phyloP scores from a whole-genome alignment of 2,888 invertebrate genomes.

The Cataglyphis rosenhaueri region DNA sequence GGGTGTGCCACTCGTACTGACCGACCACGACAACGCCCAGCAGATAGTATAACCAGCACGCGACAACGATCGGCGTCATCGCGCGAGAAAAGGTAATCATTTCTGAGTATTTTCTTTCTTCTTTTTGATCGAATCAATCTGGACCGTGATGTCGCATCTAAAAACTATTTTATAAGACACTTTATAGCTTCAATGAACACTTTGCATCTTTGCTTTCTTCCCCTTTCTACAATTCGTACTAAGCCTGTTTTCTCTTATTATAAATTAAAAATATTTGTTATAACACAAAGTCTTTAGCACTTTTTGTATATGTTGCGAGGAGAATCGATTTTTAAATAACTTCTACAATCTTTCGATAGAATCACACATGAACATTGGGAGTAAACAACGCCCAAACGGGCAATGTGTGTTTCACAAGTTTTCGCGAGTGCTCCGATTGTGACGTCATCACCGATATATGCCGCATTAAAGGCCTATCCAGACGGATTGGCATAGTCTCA shows the following conservation, averaged over 20 bases:
- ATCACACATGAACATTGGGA: not conserved
- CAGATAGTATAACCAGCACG: slow-evolving; percentile 61
- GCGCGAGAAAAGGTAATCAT: not conserved
- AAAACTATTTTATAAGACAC: not conserved
- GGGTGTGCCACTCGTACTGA: slow-evolving; percentile 96
- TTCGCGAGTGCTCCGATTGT: not conserved
- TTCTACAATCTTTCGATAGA: not conserved
- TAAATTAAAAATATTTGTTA: not conserved
- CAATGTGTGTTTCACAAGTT: not conserved
- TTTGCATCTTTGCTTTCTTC: not conserved
- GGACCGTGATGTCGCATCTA: not conserved
- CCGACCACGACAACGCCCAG: slow-evolving; percentile 89
- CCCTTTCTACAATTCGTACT: not conserved
- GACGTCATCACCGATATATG: slow-evolving; percentile 39
- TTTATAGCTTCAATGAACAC: not conserved
- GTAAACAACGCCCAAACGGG: slow-evolving; percentile 49
- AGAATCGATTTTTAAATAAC: not conserved
- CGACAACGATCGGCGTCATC: slow-evolving; percentile 66
- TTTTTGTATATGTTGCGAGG: not conserved
- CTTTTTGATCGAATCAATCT: not conserved
- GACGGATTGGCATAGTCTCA: no score
- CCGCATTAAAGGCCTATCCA: slow-evolving; percentile 6
- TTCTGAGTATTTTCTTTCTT: not conserved
- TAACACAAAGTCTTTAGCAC: not conserved
- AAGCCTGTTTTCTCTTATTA: not conserved